Conservation (phyloP, 23 tunicate genomes). For the Halocynthia roretzi region DNA sequence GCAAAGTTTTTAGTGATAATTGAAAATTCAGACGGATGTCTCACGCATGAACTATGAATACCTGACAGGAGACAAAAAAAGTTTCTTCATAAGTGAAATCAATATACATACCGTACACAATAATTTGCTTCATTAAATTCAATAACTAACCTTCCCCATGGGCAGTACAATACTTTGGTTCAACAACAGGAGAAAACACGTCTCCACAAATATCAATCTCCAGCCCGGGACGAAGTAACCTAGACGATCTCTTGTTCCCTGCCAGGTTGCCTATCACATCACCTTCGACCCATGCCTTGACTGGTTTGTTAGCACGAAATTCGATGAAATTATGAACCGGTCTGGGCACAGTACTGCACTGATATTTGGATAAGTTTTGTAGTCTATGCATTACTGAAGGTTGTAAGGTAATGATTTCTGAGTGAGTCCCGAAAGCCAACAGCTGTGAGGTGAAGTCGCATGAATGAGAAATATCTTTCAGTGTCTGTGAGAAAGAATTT, state of each 20-base stretch:
- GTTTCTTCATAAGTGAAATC: too few species aligned
- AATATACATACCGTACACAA: too few species aligned
- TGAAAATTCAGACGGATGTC: constrained; percentile 17
- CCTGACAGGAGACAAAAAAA: not conserved
- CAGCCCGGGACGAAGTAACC: constrained; percentile 13
- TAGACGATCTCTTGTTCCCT: constrained; percentile 14
- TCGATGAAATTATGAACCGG: constrained; percentile 16
- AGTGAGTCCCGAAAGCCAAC: not conserved
- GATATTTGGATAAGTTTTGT: not conserved
- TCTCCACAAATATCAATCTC: constrained; percentile 31
- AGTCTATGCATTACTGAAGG: constrained; percentile 12
- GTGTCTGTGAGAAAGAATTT: not conserved
- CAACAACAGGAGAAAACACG: constrained; percentile 14
- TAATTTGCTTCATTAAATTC: too few species aligned
- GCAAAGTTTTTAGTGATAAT: constrained; percentile 10
- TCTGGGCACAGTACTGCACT: not conserved
- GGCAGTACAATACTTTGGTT: constrained; percentile 7
- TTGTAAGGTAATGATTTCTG: constrained; percentile 10
- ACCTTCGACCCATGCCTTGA: constrained; percentile 24
- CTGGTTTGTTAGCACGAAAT: constrained; percentile 18
- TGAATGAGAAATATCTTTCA: constrained; percentile 14
- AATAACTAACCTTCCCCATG: not conserved
- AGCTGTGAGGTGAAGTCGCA: constrained; percentile 22
- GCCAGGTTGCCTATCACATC: constrained; percentile 1
- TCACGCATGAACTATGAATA: constrained; percentile 19